Conservation (phyloP, 2,888 invertebrate species). For the Sminthurides aquaticus region DNA sequence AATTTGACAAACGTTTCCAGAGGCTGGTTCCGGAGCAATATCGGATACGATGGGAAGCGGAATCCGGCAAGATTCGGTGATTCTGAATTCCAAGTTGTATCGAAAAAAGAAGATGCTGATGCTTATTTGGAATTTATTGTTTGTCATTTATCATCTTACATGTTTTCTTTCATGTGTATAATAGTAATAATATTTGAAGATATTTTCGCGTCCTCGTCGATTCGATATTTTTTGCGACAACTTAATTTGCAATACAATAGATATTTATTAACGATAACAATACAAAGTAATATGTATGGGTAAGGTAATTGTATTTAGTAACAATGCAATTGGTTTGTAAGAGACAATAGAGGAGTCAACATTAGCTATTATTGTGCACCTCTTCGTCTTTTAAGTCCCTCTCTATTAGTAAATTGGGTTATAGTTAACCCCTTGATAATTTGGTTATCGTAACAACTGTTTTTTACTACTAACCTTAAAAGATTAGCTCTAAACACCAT, state of each 20-base stretch:
- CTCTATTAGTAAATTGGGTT: too few relatives aligned
- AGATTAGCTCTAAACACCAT: too few relatives aligned
- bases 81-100: background rate
- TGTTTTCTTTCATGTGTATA: background rate
- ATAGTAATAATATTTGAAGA: background rate
- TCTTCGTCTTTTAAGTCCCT: background rate
- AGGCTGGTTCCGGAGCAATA: too few relatives aligned
- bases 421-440: too few relatives aligned
- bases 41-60: too few relatives aligned
- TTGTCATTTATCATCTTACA: background rate
- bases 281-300: constrained; percentile 18
- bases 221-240: constrained; percentile 16
- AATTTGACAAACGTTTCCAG: too few relatives aligned
- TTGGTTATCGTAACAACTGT: too few relatives aligned
- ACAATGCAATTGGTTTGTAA: background rate
- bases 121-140: background rate
- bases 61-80: too few relatives aligned
- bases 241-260: background rate
- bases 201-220: constrained; percentile 9
- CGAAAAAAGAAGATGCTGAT: background rate
- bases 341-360: constrained; percentile 15
- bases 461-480: too few relatives aligned
- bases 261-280: constrained; percentile 6
- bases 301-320: too few relatives aligned
- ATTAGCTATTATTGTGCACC: constrained; percentile 10